phyloP scores from a whole-genome alignment of 1,140 invertebrate genomes.

The Apis laboriosa region DNA sequence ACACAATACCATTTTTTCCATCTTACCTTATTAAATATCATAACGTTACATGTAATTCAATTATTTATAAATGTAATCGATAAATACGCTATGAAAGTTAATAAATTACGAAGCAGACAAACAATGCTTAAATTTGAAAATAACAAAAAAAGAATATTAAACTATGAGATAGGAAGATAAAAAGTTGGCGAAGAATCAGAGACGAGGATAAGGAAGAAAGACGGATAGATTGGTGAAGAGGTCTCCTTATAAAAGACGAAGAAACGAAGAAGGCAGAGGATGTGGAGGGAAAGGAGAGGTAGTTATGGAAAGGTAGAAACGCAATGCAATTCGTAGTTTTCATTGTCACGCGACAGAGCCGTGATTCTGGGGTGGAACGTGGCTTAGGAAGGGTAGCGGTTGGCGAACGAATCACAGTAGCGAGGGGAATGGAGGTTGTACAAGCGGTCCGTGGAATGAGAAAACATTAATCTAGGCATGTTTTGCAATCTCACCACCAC shows the following conservation, averaged over 20 bases:
- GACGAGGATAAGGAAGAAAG: background rate
- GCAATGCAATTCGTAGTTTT: conserved; percentile 76
- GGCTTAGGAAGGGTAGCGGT: conserved; percentile 56
- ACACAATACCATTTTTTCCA: too few relatives aligned
- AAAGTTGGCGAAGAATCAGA: background rate
- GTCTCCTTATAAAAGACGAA: conserved; percentile 1
- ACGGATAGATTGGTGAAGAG: background rate
- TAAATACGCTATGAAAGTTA: background rate
- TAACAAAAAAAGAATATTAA: background rate
- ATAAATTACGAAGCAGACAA: background rate
- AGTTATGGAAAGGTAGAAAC: conserved; percentile 62
- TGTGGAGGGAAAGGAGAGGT: conserved; percentile 30
- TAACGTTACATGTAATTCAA: too few relatives aligned
- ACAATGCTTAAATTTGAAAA: background rate
- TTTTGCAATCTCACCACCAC: conserved; percentile 77
- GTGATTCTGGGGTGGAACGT: conserved; percentile 56
- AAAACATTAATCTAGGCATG: conserved; percentile 81
- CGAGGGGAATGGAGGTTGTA: conserved; percentile 61
- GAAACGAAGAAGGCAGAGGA: conserved; percentile 19
- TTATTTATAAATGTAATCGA: too few relatives aligned
- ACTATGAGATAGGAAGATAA: too few relatives aligned
- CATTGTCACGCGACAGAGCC: conserved; percentile 72
- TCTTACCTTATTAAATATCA: too few relatives aligned
- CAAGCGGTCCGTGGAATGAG: conserved; percentile 75
- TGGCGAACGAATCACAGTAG: conserved; percentile 60